A percentile compares a stretch with the other conserved stretches of the same genome.
Conservation (phyloP, 2,797 vertebrate genomes). For the Chloroceryle amazona region DNA sequence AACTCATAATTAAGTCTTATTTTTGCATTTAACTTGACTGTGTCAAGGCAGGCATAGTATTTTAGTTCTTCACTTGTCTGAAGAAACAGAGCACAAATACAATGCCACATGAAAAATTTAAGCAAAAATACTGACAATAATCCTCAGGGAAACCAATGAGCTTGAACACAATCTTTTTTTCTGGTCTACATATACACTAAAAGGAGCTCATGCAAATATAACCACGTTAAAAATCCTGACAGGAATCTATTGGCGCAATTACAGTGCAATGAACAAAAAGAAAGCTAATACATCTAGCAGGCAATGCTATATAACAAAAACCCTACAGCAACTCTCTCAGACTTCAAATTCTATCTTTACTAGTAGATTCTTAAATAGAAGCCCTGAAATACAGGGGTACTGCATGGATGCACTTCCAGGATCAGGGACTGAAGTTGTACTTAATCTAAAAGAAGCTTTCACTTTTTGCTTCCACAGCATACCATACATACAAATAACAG, state of each 20-base stretch:
- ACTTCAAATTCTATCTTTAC: neutral
- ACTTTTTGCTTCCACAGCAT: neutral
- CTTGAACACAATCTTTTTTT: neutral
- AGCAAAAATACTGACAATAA: neutral
- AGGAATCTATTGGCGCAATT: neutral
- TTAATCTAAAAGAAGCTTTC: neutral
- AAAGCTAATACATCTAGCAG: neutral
- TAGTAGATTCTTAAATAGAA: neutral
- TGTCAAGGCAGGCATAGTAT: neutral
- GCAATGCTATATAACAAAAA: neutral
- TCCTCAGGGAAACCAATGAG: neutral
- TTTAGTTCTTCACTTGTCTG: neutral
- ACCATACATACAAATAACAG: neutral
- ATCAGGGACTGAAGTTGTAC: neutral
- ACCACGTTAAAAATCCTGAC: neutral
- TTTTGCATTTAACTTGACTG: conserved; percentile 41
- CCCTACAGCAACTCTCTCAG: neutral
- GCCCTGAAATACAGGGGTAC: neutral
- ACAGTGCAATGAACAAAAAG: neutral
- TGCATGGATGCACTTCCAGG: neutral
- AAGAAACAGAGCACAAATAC: neutral
- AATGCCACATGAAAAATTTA: neutral
- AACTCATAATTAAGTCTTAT: conserved; percentile 46
- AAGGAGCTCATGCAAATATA: neutral
- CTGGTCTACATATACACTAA: neutral